Evolutionary conservation across 1,140 invertebrate genomes (phyloP).

Genomic region (Saccostrea echinata): DNA sequence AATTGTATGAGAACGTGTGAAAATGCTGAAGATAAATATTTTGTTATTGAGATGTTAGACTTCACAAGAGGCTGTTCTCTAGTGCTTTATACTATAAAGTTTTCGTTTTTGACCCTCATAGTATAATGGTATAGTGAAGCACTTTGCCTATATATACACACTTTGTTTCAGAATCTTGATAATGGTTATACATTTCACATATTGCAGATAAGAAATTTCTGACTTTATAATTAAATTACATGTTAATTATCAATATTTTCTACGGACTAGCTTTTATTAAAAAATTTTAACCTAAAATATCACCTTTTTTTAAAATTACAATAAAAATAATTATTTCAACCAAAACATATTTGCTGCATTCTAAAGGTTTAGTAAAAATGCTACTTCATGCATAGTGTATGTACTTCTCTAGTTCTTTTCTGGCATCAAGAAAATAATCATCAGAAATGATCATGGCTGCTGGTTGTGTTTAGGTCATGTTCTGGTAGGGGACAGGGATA

Average conservation of each 20-base stretch:
- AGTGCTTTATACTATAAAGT: conserved; percentile 1
- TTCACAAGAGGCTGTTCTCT: conserved; percentile 6
- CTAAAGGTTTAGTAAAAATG: too few species aligned
- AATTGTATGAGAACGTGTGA: conserved; percentile 32
- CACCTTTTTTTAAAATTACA: too few species aligned
- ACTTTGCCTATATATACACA: neutral
- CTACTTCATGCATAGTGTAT: too few species aligned
- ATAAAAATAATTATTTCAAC: too few species aligned
- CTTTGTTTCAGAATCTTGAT: too few species aligned
- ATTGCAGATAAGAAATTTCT: too few species aligned
- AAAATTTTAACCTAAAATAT: too few species aligned
- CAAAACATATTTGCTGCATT: too few species aligned
- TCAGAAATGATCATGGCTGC: conserved; percentile 6
- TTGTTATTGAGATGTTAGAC: conserved; percentile 11
- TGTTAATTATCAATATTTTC: too few species aligned
- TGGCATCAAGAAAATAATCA: conserved; percentile 9
- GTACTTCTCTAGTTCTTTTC: conserved; percentile 24
- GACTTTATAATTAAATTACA: too few species aligned
- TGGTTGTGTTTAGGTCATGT: neutral
- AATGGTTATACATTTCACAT: too few species aligned
- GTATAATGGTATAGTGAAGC: neutral
- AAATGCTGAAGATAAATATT: conserved; percentile 36
- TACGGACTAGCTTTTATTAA: too few species aligned
- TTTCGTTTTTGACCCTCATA: neutral
- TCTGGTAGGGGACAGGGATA: neutral